These are phyloP conservation scores for Hemithea aestivaria DNA, from an alignment of 2,888 invertebrate genomes.

Conservation along the genomic window DNA sequence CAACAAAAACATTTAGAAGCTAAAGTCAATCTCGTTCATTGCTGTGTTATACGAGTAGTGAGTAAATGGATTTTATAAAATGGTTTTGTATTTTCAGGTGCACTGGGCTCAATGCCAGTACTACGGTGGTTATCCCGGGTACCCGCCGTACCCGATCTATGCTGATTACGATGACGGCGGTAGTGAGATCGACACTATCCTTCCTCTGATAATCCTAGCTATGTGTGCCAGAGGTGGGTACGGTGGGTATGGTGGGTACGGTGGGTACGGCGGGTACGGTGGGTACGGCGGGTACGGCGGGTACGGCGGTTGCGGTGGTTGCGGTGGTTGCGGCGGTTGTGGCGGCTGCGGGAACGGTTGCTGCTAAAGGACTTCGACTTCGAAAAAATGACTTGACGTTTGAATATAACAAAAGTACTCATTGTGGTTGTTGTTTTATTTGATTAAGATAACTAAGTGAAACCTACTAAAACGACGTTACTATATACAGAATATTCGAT, in stretches of 20 bases:
- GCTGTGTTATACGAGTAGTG: too few relatives aligned
- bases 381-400: background rate
- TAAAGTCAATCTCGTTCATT: too few relatives aligned
- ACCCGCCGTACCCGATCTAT: conserved; percentile 21
- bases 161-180: conserved; percentile 7
- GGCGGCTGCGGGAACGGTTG: conserved; percentile 27
- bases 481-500: too few relatives aligned
- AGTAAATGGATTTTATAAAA: too few relatives aligned
- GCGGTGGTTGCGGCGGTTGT: conserved; percentile 24
- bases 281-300: conserved; percentile 18
- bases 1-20: too few relatives aligned
- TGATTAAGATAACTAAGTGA: conserved; percentile 2
- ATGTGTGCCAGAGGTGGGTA: conserved; percentile 18
- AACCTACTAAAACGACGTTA: too few relatives aligned
- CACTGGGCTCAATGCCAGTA: conserved; percentile 20
- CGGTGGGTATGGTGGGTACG: conserved; percentile 13
- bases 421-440: conserved; percentile 1
- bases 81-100: conserved; percentile 15
- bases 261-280: conserved; percentile 17
- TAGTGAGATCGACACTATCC: conserved; percentile 17
- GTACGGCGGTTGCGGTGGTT: conserved; percentile 27
- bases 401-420: conserved; percentile 4
- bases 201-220: conserved; percentile 22
- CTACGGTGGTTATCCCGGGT: conserved; percentile 17
- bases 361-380: conserved; percentile 5